Percentiles rank a stretch among this genome's conserved stretches.
These are phyloP conservation scores for Hepsetus odoe DNA, from an alignment of 2,113 vertebrate species.

Conservation along the genomic window DNA sequence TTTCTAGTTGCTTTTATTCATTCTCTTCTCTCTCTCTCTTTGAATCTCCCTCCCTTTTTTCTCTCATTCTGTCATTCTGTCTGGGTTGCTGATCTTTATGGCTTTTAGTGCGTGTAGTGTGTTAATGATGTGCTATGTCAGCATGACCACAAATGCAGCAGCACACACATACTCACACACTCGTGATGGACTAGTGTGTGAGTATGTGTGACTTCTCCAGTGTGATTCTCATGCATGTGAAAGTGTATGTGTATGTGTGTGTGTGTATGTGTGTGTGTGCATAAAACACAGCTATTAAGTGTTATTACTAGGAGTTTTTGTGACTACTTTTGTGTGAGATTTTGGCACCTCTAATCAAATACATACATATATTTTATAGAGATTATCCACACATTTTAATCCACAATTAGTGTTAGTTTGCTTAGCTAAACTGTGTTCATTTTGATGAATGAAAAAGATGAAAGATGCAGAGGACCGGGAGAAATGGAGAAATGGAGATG, in stretches of 20 bases:
- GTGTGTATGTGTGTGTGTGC: neutral
- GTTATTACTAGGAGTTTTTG: no score
- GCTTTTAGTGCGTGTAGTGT: conserved; percentile 6
- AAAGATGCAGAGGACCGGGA: no score
- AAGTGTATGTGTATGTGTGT: conserved; percentile 8
- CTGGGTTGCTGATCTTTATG: conserved; percentile 1
- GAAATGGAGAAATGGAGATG: no score
- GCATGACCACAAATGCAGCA: neutral
- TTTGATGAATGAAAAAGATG: no score
- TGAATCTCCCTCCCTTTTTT: neutral
- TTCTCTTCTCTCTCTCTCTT: neutral
- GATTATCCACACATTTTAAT: no score
- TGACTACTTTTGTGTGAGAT: no score
- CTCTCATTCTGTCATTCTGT: neutral
- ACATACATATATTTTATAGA: no score
- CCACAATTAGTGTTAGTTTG: no score
- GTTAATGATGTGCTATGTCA: conserved; percentile 31
- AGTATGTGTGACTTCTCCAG: conserved; percentile 31
- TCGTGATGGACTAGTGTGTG: neutral
- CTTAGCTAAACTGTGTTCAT: no score
- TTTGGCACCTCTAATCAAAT: no score
- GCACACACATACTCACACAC: conserved; percentile 31
- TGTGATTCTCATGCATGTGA: conserved; percentile 20
- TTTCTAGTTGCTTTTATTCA: conserved; percentile 20
- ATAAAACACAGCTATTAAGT: no score